phyloP scores from a whole-genome alignment of 2,888 invertebrate species.

The Tolmerus cingulatus region DNA sequence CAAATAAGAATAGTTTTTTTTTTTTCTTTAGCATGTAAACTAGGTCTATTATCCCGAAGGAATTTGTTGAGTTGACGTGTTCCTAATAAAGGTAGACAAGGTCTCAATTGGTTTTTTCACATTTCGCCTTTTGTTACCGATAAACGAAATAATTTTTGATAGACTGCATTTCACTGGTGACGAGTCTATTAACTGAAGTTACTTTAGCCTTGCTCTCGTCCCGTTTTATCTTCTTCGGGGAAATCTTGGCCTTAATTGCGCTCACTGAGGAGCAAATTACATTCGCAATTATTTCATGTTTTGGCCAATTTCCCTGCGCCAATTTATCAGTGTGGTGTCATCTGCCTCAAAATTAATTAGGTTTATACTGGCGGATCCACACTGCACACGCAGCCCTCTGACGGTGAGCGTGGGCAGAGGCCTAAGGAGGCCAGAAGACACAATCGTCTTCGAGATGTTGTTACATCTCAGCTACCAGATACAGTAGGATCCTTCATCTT shows the following conservation, averaged over 20 bases:
- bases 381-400: background rate
- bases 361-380: background rate
- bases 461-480: slow-evolving; percentile 34
- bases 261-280: slow-evolving; percentile 59
- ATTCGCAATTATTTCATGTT: slow-evolving; percentile 65
- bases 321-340: slow-evolving; percentile 64
- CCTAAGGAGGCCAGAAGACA: background rate
- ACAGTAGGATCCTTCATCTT: slow-evolving; percentile 8
- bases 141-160: background rate
- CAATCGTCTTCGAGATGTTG: slow-evolving; percentile 29
- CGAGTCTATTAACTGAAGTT: background rate
- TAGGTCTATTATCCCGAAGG: slow-evolving; percentile 6
- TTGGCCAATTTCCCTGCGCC: slow-evolving; percentile 64
- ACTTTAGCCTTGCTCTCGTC: background rate
- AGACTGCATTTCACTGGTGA: background rate
- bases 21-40: background rate
- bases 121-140: background rate
- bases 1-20: background rate
- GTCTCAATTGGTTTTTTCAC: background rate
- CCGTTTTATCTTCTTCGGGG: background rate
- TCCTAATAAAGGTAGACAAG: background rate
- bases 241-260: slow-evolving; percentile 17
- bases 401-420: slow-evolving; percentile 16
- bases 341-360: slow-evolving; percentile 63
- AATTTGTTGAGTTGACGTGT: background rate